Base-by-base conservation (phyloP, 1,140 invertebrate genomes). In the Phymastichus coffea region DNA sequence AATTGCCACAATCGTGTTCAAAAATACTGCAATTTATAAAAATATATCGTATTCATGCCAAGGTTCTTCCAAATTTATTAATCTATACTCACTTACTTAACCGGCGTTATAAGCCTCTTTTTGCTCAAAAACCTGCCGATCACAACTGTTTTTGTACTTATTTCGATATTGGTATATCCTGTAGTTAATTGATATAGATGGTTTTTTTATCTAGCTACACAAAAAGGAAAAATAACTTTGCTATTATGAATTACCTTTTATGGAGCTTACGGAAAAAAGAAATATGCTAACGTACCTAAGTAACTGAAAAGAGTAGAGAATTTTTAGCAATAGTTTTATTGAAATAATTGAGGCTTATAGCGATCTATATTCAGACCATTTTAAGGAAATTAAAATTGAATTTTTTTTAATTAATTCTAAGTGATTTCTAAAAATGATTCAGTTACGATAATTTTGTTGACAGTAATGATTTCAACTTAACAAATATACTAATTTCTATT, bases 151-250 rank as follows among this genome's bases (percentile, higher is more conserved):
- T 37, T 55, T 55, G 48, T 43, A 41, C 46, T 56, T 14, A 41
- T 61, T 17, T 26, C 61, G 52, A 38, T 38, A 59, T 38, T 20
- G 25, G 26, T 51, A 38, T 46, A 60, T 44, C 49, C 30, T 15
- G 15, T 40, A 38, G 14, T 23, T 28, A 49, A 25, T 23, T 20
- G 38, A 17, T 40, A 48, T 54, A 52, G 14, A 23, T 35, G 48
- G 19, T 28, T 44, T 14, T 55, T 55, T 59, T 30, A 58, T 48
- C 14, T 48, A 48, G 14, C n/a, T 40, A 56, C 52, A 57, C 4
- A 28, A 48, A 57, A 58, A 35, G 10, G 53, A 53, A 47, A 47
- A 46, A 48, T 48, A 53, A 52, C 40, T n/a, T n/a, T n/a, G n/a
- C n/a, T n/a, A n/a, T n/a, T n/a, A n/a, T n/a, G n/a, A n/a, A n/a